These are phyloP conservation scores for Labeo rohita DNA, from an alignment of 2,113 vertebrate species.

Conservation along the genomic window DNA sequence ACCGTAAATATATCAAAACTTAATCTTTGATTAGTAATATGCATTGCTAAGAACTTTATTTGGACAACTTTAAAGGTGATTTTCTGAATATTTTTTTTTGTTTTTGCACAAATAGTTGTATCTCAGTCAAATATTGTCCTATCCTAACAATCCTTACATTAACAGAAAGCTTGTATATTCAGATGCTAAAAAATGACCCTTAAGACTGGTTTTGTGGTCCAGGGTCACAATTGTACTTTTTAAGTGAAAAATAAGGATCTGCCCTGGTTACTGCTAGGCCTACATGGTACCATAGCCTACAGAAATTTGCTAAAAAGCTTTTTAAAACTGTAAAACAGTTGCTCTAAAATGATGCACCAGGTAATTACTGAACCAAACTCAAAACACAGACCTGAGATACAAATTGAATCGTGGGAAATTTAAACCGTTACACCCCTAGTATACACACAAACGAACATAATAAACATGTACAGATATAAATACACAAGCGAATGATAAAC, in stretches of 20 bases:
- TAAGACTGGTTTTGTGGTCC: no score
- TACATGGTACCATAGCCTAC: background rate
- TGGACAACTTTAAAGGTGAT: no score
- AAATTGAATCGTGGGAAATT: background rate
- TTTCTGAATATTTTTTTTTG: no score
- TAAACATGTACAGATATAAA: constrained; percentile 17
- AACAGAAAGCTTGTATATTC: no score
- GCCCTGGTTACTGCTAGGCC: background rate
- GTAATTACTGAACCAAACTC: background rate
- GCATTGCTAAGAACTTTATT: no score
- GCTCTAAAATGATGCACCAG: background rate
- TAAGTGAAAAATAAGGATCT: background rate
- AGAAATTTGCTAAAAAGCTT: background rate
- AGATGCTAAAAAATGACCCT: no score
- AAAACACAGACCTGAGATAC: background rate
- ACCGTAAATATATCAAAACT: no score
- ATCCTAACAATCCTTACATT: no score
- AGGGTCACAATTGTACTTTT: no score
- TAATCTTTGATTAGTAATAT: no score
- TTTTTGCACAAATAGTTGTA: no score
- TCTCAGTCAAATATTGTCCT: no score
- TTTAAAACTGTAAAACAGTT: background rate
- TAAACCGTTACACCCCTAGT: background rate
- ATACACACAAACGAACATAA: background rate
- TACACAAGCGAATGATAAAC: constrained; percentile 14